A percentile compares a stretch with the other conserved stretches of the same genome.
Conservation (phyloP, 2,888 invertebrate species). For the Petrolisthes cinctipes region DNA sequence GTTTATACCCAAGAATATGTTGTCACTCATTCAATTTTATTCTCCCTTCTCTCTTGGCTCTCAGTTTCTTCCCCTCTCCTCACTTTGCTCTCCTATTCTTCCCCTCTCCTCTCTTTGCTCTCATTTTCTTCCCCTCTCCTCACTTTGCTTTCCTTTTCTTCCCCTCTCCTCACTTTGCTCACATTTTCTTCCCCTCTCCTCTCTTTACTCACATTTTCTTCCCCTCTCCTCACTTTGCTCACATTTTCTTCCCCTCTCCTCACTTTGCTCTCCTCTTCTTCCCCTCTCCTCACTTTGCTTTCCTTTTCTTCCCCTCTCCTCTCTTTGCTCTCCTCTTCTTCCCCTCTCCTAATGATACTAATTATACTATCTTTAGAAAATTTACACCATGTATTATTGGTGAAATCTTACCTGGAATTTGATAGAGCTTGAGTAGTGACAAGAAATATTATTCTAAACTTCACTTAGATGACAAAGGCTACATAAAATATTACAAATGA, state of each 20-base stretch:
- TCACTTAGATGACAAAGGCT: too few species aligned
- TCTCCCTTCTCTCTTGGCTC: not conserved
- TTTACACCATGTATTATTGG: too few species aligned
- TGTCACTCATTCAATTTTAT: too few species aligned
- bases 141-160: not conserved
- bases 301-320: not conserved
- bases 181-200: not conserved
- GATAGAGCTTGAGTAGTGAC: too few species aligned
- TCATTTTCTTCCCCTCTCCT: not conserved
- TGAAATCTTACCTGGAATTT: too few species aligned
- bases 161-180: not conserved
- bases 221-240: not conserved
- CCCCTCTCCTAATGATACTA: too few species aligned
- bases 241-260: too few species aligned
- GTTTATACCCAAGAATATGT: too few species aligned
- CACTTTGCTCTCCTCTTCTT: not conserved
- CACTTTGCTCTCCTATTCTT: not conserved
- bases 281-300: not conserved
- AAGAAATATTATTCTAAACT: too few species aligned
- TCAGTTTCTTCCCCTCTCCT: constrained; percentile 4
- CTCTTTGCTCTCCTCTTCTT: not conserved
- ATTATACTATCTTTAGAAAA: too few species aligned
- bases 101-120: constrained; percentile 4
- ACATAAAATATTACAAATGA: too few species aligned
- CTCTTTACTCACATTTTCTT: not conserved